phyloP scores from a whole-genome alignment of 2,113 vertebrate genomes.

The Neofelis nebulosa region DNA sequence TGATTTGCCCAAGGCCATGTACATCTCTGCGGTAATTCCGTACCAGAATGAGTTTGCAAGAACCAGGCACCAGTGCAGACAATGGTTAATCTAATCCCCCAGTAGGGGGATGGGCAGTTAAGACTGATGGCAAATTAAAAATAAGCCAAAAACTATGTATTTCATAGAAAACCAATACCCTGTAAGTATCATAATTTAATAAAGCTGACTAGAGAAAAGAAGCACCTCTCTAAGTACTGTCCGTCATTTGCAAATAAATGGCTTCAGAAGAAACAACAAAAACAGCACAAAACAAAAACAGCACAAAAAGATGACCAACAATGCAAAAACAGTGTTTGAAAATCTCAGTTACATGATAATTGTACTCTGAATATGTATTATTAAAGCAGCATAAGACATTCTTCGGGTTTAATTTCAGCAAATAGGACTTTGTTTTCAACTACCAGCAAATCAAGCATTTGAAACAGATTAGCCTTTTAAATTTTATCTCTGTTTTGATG shows the following conservation, averaged over 20 bases:
- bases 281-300: not conserved
- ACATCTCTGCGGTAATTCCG: constrained; percentile 8
- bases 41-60: not conserved
- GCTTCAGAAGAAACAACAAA: not conserved
- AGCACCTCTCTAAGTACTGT: not conserved
- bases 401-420: not conserved
- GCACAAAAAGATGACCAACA: not conserved
- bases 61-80: not conserved
- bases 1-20: constrained; percentile 17
- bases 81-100: not conserved
- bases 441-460: not conserved
- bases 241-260: constrained; percentile 44
- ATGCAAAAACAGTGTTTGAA: not conserved
- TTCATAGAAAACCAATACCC: not conserved
- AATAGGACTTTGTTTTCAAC: not conserved
- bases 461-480: not conserved
- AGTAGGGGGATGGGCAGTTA: not conserved
- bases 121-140: not conserved
- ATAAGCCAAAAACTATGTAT: not conserved
- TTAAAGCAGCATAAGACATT: not conserved
- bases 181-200: not conserved
- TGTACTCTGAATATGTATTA: not conserved
- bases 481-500: not conserved
- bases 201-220: not conserved
- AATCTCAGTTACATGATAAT: not conserved